Evolutionary conservation across 2,797 vertebrate species (phyloP), one percentile per base, ranked within the genome.

Genomic region (Buphagus erythrorhynchus): DNA sequence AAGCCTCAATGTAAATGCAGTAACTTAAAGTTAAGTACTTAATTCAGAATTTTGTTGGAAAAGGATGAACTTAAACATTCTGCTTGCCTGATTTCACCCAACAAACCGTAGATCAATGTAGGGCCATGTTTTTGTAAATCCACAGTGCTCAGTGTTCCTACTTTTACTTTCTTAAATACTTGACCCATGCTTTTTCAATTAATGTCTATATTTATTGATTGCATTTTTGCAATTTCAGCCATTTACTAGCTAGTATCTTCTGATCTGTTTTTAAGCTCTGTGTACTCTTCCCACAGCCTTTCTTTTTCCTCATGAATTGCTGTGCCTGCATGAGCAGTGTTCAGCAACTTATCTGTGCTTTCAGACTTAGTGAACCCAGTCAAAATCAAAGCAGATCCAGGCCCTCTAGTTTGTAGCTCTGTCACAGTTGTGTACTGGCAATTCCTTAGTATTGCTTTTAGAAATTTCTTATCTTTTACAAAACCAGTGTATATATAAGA

Each of bases 351-450:
- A 9, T 4, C 46, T 85, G 49, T 76, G 54, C 48, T 93, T 93
- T 86, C 55, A 91, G 31, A 75, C 61, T 72, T 21, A 7, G 16
- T 77, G 68, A 92, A 77, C 77, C 55, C 74, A 69, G 58, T 77
- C 67, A 90, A 72, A 95, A 92, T 90, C 88, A 69, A 68, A 93
- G 76, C 58, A 86, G 66, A 84, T 87, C 35, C 55, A 81, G 5
- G 54, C 66, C n/a, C 90, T 93, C 29, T 43, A 28, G 10, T 94
- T 92, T 93, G 55, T 88, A 86, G 14, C 28, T 90, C 65, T 79
- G 11, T 79, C 87, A 57, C 11, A 19, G 33, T 52, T 69, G n/a
- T 85, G 28, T 58, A 28, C 19, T 62, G 57, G 9, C 24, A 51
- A 6, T 33, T 63, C 22, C 13, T 40, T 54, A 86, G 45, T 59